These are phyloP conservation scores for Galleria mellonella DNA, from an alignment of 1,140 invertebrate species.

Conservation along the genomic window DNA sequence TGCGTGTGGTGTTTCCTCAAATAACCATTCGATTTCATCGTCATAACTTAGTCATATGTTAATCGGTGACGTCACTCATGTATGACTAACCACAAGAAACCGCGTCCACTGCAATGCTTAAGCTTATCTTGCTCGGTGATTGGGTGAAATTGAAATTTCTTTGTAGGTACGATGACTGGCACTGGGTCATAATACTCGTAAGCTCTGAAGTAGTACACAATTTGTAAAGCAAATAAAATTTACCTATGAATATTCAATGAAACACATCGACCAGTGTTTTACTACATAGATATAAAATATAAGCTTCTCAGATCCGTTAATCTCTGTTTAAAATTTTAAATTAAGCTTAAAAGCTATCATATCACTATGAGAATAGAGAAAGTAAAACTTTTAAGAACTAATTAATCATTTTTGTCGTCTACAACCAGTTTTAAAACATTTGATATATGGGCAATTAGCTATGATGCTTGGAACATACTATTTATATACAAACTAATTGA, in stretches of 20 bases:
- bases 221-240: neutral
- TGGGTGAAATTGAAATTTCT: constrained; percentile 28
- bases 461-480: neutral
- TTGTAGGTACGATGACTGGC: constrained; percentile 11
- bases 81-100: constrained; percentile 48
- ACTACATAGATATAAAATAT: too few species aligned
- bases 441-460: constrained; percentile 1
- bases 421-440: constrained; percentile 13
- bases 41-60: constrained; percentile 50
- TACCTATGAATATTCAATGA: neutral
- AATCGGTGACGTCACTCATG: constrained; percentile 57
- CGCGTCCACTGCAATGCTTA: constrained; percentile 26
- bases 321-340: constrained; percentile 3
- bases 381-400: constrained; percentile 1
- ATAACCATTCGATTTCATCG: constrained; percentile 37
- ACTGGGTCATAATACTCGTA: neutral
- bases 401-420: constrained; percentile 18
- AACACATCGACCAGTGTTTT: neutral
- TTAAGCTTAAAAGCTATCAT: constrained; percentile 10
- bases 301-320: too few species aligned
- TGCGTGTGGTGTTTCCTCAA: constrained; percentile 6
- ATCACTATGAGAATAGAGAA: constrained; percentile 7
- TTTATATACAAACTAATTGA: neutral
- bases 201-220: neutral
- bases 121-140: constrained; percentile 29